These are phyloP conservation scores for Daktulosphaira vitifoliae DNA, from an alignment of 1,140 invertebrate species.

Conservation along the genomic window DNA sequence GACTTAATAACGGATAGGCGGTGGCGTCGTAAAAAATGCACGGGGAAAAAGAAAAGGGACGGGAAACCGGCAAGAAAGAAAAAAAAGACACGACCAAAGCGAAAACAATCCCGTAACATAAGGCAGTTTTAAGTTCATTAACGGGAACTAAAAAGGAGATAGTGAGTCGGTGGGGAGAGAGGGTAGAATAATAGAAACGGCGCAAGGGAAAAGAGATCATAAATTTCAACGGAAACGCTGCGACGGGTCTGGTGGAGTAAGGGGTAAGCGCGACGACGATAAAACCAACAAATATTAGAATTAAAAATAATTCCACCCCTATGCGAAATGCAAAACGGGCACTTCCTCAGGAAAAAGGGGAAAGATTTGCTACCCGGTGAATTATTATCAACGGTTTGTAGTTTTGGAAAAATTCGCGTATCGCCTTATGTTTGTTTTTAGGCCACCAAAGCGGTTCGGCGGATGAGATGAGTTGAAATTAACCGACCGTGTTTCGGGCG, in stretches of 20 bases:
- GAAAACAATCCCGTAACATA: conserved; percentile 26
- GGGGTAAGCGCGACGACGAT: conserved; percentile 21
- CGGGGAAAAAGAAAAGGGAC: background rate
- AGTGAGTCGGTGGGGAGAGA: background rate
- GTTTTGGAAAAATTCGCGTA: conserved; percentile 12
- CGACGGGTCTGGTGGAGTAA: background rate
- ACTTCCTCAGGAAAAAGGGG: conserved; percentile 33
- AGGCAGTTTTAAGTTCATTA: conserved; percentile 29
- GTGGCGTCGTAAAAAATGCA: background rate
- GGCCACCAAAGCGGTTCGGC: background rate
- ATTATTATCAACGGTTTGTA: conserved; percentile 24
- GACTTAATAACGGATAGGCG: conserved; percentile 18
- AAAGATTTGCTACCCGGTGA: conserved; percentile 31
- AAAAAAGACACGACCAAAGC: background rate
- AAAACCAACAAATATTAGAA: conserved; percentile 34
- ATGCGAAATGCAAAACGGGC: conserved; percentile 29
- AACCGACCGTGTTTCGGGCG: conserved; percentile 25
- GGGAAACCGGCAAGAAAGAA: background rate
- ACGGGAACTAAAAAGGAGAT: conserved; percentile 9
- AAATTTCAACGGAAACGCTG: conserved; percentile 22
- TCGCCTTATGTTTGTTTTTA: conserved; percentile 29
- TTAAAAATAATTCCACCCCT: conserved; percentile 33
- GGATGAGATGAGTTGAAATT: conserved; percentile 1
- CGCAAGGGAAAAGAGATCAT: conserved; percentile 21
- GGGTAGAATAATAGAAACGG: background rate